Evolutionary conservation across 2,888 invertebrate species (phyloP), one percentile per base, ranked within the genome.

Genomic region (Myopa tessellatipennis): DNA sequence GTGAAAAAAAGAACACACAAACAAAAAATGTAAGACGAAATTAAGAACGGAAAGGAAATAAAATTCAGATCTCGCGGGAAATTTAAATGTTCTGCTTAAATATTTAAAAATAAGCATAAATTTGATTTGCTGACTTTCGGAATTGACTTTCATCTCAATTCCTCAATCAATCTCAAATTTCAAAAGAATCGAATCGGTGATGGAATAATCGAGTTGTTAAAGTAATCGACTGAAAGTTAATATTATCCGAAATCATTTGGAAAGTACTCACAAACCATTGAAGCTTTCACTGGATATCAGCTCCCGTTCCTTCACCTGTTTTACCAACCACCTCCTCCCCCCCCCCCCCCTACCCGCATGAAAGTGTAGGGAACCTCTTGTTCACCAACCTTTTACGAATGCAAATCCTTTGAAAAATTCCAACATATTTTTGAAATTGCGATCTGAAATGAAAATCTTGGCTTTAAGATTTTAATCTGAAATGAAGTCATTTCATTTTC

Each of bases 401-500:
- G 45, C 45, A 45, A 45, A 45, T 45, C 45, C 10, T 10, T 26
- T 55, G 10, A 38, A 60, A 72, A 80, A 80, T 78, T 4, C 40
- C 40, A 77, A 71, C 79, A 80, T 79, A 79, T 80, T 78, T 78
- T 18, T 12, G 14, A 67, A 80, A 79, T 76, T 73, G 69, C 8
- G 1, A 60, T 16, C 26, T 38, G 36, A 38, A 60, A 40, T 14
- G 58, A 40, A 75, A 77, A 55, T 77, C 52, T 55, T 16, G 4
- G 3, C 52, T 60, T 10, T 8, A n/a, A 71, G 85, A 84, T 85
- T 76, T 55, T 81, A 79, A 86, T 85, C 85, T 83, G 76, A 85
- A 85, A 78, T 82, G 81, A 82, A 84, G 84, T 85, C 80, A 85
- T 82, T 74, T 75, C 72, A 61, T 60, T n/a, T 36, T 14, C 16